Percentiles rank a stretch among this genome's conserved stretches.
These are phyloP conservation scores for Saxicola maurus DNA, from an alignment of 2,797 vertebrate species.

Conservation along the genomic window DNA sequence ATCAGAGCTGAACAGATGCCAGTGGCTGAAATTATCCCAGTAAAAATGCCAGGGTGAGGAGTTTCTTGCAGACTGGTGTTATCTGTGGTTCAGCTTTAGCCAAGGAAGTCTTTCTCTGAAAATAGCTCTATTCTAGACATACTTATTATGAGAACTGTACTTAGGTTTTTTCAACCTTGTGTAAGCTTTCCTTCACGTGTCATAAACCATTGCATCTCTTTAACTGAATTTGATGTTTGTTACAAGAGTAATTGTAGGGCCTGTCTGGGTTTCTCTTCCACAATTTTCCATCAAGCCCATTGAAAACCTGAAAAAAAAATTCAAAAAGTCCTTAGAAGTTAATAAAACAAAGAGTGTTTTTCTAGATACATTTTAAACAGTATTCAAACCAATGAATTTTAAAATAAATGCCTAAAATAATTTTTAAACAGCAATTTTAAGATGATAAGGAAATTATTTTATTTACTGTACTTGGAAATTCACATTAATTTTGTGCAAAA, in stretches of 20 bases:
- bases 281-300: not conserved
- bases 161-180: not conserved
- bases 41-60: not conserved
- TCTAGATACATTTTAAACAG: not conserved
- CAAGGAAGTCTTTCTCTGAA: not conserved
- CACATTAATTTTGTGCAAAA: not conserved
- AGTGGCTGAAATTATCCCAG: not conserved
- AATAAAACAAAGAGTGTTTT: not conserved
- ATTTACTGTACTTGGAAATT: not conserved
- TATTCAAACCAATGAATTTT: not conserved
- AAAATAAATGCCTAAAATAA: not conserved
- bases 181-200: not conserved
- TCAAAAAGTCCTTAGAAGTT: not conserved
- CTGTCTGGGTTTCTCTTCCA: not conserved
- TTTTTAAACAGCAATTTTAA: not conserved
- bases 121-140: not conserved
- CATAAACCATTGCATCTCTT: not conserved
- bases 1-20: not conserved
- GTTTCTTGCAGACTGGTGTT: not conserved
- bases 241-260: not conserved
- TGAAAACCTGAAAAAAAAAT: not conserved
- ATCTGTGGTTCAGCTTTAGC: not conserved
- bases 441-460: not conserved
- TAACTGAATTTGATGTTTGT: not conserved
- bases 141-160: not conserved